Evolutionary conservation across 1,140 invertebrate genomes (phyloP).

Genomic region (Tetraneura akinire): DNA sequence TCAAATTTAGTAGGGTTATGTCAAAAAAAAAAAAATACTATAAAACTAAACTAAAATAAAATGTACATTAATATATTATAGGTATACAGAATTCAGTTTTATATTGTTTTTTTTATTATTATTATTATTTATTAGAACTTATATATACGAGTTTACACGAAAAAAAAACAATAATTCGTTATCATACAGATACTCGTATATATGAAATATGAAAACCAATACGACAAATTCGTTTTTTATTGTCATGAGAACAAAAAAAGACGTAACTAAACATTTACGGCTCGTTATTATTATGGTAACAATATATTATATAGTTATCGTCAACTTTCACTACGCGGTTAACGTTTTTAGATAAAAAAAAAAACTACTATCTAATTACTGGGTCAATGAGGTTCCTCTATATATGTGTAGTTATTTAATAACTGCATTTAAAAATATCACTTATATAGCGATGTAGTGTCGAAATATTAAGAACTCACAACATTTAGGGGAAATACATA

Average conservation of each 20-base stretch:
- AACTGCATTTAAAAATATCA: slow-evolving; percentile 24
- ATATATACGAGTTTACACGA: too few relatives aligned
- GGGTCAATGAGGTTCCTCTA: slow-evolving; percentile 35
- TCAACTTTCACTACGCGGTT: slow-evolving; percentile 30
- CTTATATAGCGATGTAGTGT: not conserved
- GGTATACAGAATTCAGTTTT: too few relatives aligned
- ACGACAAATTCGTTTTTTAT: slow-evolving; percentile 11
- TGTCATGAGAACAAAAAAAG: slow-evolving; percentile 24
- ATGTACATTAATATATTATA: too few relatives aligned
- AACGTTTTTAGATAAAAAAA: slow-evolving; percentile 38
- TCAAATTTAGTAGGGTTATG: too few relatives aligned
- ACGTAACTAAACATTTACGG: not conserved
- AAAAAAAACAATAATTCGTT: too few relatives aligned
- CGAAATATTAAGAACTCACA: not conserved
- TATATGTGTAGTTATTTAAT: slow-evolving; percentile 14
- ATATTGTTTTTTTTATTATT: too few relatives aligned
- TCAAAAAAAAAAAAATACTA: too few relatives aligned
- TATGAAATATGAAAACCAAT: too few relatives aligned
- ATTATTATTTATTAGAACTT: too few relatives aligned
- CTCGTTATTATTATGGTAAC: not conserved
- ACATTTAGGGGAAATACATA: not conserved
- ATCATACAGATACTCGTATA: too few relatives aligned
- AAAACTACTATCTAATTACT: slow-evolving; percentile 40
- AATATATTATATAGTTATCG: not conserved
- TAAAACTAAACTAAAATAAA: too few relatives aligned